Evolutionary conservation across 1,140 invertebrate species (phyloP), one percentile per base, ranked within the genome.

Genomic region (Pseudoatta argentina): DNA sequence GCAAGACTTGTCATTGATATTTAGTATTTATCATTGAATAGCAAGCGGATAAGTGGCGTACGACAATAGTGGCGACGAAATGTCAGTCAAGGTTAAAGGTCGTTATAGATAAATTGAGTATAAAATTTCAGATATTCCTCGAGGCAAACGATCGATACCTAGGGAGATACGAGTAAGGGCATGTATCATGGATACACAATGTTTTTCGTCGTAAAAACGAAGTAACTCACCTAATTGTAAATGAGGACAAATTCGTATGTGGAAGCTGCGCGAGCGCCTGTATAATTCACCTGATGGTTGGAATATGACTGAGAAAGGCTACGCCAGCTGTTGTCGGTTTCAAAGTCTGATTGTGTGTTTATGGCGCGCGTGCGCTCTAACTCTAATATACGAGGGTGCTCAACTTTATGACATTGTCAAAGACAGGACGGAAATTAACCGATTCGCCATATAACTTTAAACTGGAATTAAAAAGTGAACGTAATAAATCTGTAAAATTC

Each of bases 71-170:
- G 66, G 24, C 66, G 64, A 64, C 18, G 63, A 87, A 92, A 92
- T 92, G 92, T 92, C 92, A 92, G 87, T 92, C 92, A 93, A 93
- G 92, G 92, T 93, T 91, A 12, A 89, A 91, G 86, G 34, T 88
- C 24, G 27, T 55, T 72, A 75, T 51, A 61, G 55, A 77, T 59
- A 73, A 44, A 48, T 81, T 59, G 57, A 86, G 83, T 1, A 24
- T 76, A 14, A n/a, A 77, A 51, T 81, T 34, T 77, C 18, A 27
- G 7, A 3, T 81, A 67, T 75, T 76, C 30, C 24, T 27, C 44
- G 76, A 64, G 5, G 51, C n/a, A 18, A 6, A 16, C 14, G 16
- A 66, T 79, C 63, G 12, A 81, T 63, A 34, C 16, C 18, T 21
- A 44, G 39, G 10, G 0, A 44, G 39, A 1, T 44, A 44, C 39